Evolutionary conservation across 2,888 invertebrate genomes (phyloP).

Genomic region (Scaeva pyrastri): DNA sequence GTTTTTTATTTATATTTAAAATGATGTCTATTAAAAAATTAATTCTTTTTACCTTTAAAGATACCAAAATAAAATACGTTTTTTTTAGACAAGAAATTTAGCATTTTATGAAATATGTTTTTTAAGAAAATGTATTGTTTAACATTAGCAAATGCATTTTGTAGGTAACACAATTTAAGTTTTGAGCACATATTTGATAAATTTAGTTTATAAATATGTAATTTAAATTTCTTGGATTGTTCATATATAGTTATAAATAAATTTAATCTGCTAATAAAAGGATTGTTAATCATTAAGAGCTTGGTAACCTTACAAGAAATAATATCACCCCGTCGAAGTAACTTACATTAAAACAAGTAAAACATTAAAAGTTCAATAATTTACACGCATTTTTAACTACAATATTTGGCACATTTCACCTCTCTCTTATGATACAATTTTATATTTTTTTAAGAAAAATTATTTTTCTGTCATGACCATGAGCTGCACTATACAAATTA

Average conservation of each 20-base stretch:
- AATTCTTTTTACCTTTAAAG: background rate
- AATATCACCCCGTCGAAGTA: background rate
- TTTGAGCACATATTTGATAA: too few species aligned
- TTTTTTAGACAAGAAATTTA: too few species aligned
- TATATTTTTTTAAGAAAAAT: constrained; percentile 23
- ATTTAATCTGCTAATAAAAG: too few species aligned
- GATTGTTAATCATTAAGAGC: too few species aligned
- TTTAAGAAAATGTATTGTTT: too few species aligned
- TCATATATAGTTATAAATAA: too few species aligned
- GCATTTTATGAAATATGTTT: too few species aligned
- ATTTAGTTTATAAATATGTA: too few species aligned
- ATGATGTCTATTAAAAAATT: background rate
- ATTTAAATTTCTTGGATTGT: too few species aligned
- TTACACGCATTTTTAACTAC: background rate
- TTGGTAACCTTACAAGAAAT: too few species aligned
- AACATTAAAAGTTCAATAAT: background rate
- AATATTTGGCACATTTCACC: constrained; percentile 31
- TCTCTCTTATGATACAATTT: background rate
- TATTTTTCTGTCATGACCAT: constrained; percentile 33
- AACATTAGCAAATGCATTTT: too few species aligned
- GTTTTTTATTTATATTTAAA: background rate
- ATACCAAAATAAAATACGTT: background rate
- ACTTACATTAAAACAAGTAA: constrained; percentile 35
- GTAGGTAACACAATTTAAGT: too few species aligned
- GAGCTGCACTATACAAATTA: constrained; percentile 42